Conservation (phyloP, 2,113 vertebrate genomes). For the Ahaetulla prasina region DNA sequence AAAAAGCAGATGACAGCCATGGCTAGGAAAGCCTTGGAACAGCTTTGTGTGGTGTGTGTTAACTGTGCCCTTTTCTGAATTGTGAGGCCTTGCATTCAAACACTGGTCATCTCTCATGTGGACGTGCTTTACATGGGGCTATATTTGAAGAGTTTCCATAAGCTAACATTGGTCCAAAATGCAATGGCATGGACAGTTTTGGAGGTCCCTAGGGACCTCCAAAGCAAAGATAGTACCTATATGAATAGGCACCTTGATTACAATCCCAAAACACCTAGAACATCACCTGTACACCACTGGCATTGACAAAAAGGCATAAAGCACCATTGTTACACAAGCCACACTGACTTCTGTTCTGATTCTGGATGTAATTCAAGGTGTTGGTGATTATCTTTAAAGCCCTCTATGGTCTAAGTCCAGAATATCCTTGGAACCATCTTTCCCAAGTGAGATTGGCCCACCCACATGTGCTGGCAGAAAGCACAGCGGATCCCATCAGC, state of each 20-base stretch:
- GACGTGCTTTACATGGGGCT: neutral
- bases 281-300: no score
- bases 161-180: neutral
- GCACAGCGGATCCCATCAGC: neutral
- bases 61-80: neutral
- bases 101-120: neutral
- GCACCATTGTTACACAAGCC: neutral
- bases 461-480: neutral
- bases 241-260: no score
- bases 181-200: no score
- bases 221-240: no score
- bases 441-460: neutral
- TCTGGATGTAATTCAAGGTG: neutral
- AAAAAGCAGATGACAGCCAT: no score
- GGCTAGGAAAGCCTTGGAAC: neutral
- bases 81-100: neutral
- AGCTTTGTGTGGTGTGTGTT: neutral
- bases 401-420: neutral
- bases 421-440: neutral
- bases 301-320: no score
- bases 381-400: neutral
- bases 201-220: no score
- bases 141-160: neutral
- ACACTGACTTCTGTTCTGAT: neutral
- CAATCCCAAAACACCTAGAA: no score